Evolutionary conservation across 2,113 vertebrate species (phyloP).

Genomic region (Nycticryphes semicollaris): DNA sequence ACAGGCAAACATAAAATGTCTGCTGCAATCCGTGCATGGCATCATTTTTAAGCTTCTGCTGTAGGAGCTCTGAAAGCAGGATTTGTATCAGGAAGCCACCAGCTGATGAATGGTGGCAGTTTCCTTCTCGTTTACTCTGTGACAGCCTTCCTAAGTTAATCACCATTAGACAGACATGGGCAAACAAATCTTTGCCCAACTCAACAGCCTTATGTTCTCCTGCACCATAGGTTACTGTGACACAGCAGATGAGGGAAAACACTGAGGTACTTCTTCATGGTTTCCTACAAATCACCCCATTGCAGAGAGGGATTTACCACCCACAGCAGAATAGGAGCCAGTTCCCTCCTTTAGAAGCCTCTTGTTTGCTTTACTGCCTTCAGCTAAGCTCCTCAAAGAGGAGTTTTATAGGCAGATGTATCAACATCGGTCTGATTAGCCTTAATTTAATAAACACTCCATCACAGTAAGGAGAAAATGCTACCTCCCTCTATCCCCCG

Average conservation of each 20-base stretch:
- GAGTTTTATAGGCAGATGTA: background rate
- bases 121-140: constrained; percentile 24
- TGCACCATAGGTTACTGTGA: background rate
- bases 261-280: background rate
- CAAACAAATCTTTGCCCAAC: constrained; percentile 35
- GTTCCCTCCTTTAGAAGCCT: background rate
- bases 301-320: background rate
- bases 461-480: background rate
- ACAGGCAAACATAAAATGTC: background rate
- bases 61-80: constrained; percentile 38
- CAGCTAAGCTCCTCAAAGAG: background rate
- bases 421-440: background rate
- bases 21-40: background rate
- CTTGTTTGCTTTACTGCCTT: background rate
- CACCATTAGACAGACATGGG: background rate
- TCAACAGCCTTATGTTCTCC: constrained; percentile 21
- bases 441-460: background rate
- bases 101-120: constrained; percentile 45
- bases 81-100: constrained; percentile 8
- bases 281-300: background rate
- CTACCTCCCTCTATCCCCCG: background rate
- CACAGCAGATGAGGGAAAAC: background rate
- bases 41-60: constrained; percentile 27
- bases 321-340: background rate
- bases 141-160: constrained; percentile 43